A percentile compares a stretch with the other conserved stretches of the same genome.
phyloP scores from a whole-genome alignment of 2,113 vertebrate genomes.

The Salminus brasiliensis region DNA sequence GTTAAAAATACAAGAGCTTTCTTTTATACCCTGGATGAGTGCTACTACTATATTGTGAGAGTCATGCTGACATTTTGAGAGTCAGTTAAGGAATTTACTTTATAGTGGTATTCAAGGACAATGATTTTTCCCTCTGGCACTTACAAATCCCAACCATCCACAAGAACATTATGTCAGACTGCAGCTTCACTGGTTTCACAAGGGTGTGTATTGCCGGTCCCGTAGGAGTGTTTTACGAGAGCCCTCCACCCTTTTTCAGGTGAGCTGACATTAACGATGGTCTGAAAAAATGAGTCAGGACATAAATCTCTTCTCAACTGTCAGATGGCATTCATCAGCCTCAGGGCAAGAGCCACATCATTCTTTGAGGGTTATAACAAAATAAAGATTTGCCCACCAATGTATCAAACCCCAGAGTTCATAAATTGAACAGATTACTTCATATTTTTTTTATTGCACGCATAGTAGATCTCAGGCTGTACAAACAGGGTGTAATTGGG shows the following conservation, averaged over 20 bases:
- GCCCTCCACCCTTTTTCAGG: neutral
- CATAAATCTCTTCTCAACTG: slow-evolving; percentile 21
- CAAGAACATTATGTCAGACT: neutral
- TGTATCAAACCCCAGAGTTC: neutral
- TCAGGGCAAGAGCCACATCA: neutral
- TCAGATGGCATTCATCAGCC: slow-evolving; percentile 7
- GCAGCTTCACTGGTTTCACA: neutral
- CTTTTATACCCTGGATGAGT: neutral
- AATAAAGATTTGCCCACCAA: neutral
- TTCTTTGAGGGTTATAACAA: neutral
- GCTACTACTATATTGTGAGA: no score
- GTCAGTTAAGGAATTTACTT: neutral
- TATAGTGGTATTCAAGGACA: neutral
- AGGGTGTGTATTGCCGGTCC: neutral
- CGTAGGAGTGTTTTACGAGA: neutral
- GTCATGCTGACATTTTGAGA: neutral
- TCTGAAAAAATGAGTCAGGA: slow-evolving; percentile 16
- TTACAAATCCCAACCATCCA: neutral
- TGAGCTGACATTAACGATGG: neutral
- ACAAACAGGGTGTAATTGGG: no score
- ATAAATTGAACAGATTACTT: neutral
- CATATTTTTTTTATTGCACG: neutral
- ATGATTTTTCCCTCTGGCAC: neutral
- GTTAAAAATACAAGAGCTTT: neutral
- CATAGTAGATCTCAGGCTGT: neutral